Evolutionary conservation across 2,797 vertebrate genomes (phyloP).

Genomic region (Galaxias olidus): DNA sequence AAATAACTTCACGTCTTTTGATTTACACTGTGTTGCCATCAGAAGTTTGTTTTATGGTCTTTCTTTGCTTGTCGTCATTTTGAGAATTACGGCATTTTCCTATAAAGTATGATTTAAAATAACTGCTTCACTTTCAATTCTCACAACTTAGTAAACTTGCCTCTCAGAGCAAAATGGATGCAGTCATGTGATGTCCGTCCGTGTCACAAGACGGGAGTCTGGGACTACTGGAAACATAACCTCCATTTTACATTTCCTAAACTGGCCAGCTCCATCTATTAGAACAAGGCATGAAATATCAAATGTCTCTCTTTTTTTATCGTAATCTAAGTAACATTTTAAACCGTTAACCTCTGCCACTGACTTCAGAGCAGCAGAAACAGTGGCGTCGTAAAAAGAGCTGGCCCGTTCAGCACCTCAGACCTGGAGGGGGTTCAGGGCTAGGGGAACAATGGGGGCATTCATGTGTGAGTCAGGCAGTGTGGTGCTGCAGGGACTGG

Average conservation of each 20-base stretch:
- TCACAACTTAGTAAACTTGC: too few relatives aligned
- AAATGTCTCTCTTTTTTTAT: constrained; percentile 38
- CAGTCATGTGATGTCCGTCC: constrained; percentile 9
- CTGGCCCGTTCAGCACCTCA: constrained; percentile 39
- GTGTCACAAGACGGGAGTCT: constrained; percentile 38
- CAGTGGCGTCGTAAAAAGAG: constrained; percentile 24
- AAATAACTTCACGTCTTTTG: constrained; percentile 11
- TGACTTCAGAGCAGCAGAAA: constrained; percentile 21
- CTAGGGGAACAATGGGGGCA: constrained; percentile 63
- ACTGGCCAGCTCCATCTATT: constrained; percentile 49
- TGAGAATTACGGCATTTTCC: constrained; percentile 4
- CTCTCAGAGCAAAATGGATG: too few relatives aligned
- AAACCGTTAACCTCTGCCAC: constrained; percentile 25
- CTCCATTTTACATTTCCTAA: constrained; percentile 37
- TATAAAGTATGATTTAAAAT: constrained; percentile 8
- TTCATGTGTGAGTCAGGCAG: too few relatives aligned
- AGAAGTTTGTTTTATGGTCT: neutral
- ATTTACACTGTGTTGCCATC: constrained; percentile 20
- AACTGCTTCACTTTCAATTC: neutral
- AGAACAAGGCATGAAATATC: constrained; percentile 48
- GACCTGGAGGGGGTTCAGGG: constrained; percentile 65
- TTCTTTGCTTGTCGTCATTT: constrained; percentile 2
- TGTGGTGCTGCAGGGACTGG: constrained; percentile 59
- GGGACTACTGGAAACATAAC: constrained; percentile 42
- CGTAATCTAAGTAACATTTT: constrained; percentile 35